Evolutionary conservation across 2,113 vertebrate genomes (phyloP).

Genomic region (Antechinus stuartii): DNA sequence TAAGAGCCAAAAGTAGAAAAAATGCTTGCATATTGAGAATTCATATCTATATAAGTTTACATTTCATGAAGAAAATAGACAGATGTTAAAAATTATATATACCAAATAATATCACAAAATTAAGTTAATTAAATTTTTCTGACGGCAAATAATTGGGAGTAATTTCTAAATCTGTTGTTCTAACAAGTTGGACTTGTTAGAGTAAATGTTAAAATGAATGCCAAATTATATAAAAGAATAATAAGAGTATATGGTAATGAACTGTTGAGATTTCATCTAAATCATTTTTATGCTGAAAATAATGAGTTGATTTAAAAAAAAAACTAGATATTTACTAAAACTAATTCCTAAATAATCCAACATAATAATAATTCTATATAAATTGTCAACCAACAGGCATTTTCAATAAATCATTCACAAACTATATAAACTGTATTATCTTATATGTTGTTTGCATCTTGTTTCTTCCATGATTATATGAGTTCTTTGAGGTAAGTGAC

Average conservation of each 20-base stretch:
- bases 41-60: not conserved
- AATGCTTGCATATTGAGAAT: not conserved
- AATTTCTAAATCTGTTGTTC: not conserved
- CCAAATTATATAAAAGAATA: not conserved
- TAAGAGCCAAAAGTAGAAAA: not conserved
- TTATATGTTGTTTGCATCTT: not conserved
- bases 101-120: not conserved
- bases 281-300: not conserved
- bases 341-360: not conserved
- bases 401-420: not conserved
- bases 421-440: not conserved
- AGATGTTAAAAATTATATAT: not conserved
- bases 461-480: not conserved
- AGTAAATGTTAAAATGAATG: not conserved
- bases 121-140: not conserved
- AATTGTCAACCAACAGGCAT: not conserved
- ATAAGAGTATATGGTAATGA: not conserved
- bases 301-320: not conserved
- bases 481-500: not conserved
- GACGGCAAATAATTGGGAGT: not conserved
- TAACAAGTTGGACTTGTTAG: not conserved
- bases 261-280: not conserved
- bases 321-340: not conserved
- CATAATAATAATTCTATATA: not conserved
- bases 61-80: not conserved